These are phyloP conservation scores for Teleopsis dalmanni DNA, from an alignment of 1,140 invertebrate genomes.

Conservation along the genomic window DNA sequence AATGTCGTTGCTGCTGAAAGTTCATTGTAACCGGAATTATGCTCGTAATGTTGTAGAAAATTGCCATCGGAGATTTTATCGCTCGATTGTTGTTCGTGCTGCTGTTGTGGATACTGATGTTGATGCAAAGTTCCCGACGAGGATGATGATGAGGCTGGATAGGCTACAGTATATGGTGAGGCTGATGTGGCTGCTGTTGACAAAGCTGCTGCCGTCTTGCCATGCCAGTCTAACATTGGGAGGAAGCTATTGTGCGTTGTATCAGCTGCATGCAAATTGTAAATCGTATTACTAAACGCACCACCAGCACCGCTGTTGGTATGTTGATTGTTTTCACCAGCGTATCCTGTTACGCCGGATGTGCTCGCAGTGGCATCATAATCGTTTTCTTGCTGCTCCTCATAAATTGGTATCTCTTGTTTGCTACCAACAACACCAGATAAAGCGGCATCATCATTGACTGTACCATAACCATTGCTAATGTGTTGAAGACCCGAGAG, in stretches of 20 bases:
- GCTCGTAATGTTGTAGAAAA: constrained; percentile 34
- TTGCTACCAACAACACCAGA: constrained; percentile 7
- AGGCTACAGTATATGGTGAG: background rate
- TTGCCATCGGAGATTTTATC: constrained; percentile 38
- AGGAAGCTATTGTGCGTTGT: constrained; percentile 16
- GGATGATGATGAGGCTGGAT: constrained; percentile 7
- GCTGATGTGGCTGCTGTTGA: constrained; percentile 14
- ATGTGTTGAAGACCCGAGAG: constrained; percentile 36
- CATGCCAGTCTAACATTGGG: constrained; percentile 10
- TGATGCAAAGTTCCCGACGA: no score
- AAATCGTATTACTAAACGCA: constrained; percentile 17
- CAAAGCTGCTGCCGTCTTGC: constrained; percentile 14
- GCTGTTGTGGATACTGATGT: constrained; percentile 10
- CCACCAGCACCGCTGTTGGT: constrained; percentile 12
- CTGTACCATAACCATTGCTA: constrained; percentile 30
- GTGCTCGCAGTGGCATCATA: constrained; percentile 10
- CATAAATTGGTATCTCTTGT: constrained; percentile 41
- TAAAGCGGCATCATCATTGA: background rate
- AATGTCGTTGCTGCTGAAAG: constrained; percentile 14
- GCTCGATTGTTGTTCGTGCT: constrained; percentile 23
- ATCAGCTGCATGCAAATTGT: constrained; percentile 26
- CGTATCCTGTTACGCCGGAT: constrained; percentile 4
- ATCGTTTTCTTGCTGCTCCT: constrained; percentile 39
- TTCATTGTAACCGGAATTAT: constrained; percentile 23
- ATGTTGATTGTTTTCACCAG: constrained; percentile 12